Base-by-base conservation (phyloP, 1,140 invertebrate genomes). In the Listronotus bonariensis region DNA sequence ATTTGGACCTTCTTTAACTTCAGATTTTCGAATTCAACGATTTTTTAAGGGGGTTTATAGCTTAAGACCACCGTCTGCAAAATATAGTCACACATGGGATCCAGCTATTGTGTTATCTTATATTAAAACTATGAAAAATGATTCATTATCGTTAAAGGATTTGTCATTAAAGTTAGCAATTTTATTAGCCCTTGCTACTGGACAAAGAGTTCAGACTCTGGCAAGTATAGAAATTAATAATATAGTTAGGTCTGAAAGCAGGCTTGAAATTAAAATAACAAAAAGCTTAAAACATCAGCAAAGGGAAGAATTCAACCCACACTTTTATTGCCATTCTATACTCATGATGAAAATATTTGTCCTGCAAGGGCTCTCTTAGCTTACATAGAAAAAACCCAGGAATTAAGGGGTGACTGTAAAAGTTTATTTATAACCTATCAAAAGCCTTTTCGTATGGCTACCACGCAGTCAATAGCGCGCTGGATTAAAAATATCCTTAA, bases 391-490 rank as follows among this genome's bases (percentile, higher is more conserved):
- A 52, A 52, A 52, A 52, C 49, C 9, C 3, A 52, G 7, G 12
- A 34, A 31, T 52, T 52, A 26, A 34, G 49, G 11, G 14, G 12
- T 11, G 15, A 26, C 1, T 20, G 9, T 52, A 32, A 10, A 31
- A 52, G 26, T 12, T 52, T 52, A 52, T n/a, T 55, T 18, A 17
- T 55, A 2, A 55, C 53, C 9, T n/a, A 12, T 8, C 42, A 55
- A 40, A 55, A 55, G 20, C 53, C 53, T 15, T 42, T 7, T 18
- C 12, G 40, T 11, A 6, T 42, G 14, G 72, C 68, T 31, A 41
- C 61, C 7, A 14, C 68, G 18, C 70, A 71, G 40, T 49, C 46
- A 11, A 8, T 49, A 11, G 15, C 10, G 2, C 10, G 46, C 10
- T 49, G 46, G 46, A 49, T 49, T 18, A 49, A 31, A 49, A 12